Evolutionary conservation across 2,113 vertebrate species (phyloP).

Genomic region (Neolamprologus sp.): DNA sequence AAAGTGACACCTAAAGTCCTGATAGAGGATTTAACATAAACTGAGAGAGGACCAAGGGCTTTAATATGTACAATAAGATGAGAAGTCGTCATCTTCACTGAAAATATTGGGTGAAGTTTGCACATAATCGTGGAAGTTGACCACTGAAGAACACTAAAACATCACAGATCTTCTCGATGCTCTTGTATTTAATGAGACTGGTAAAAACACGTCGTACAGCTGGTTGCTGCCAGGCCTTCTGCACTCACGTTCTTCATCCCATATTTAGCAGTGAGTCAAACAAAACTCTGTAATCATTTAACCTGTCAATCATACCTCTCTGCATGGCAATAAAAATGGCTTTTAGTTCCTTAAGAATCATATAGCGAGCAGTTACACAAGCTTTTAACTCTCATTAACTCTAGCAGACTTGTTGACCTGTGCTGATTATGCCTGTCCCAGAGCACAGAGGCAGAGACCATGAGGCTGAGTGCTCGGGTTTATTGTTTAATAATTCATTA

Average conservation of each 20-base stretch:
- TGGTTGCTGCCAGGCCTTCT: background rate
- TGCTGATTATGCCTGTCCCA: background rate
- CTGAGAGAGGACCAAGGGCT: fast-evolving
- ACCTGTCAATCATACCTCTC: background rate
- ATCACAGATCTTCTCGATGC: background rate
- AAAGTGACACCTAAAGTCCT: background rate
- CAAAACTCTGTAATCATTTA: background rate
- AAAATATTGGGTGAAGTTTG: background rate
- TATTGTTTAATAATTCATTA: background rate
- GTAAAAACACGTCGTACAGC: background rate
- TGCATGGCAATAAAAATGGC: background rate
- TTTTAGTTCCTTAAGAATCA: background rate
- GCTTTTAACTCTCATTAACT: background rate
- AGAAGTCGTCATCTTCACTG: background rate
- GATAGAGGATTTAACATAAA: background rate
- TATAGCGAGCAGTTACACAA: background rate
- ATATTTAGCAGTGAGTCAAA: background rate
- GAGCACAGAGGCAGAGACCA: background rate
- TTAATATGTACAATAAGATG: background rate
- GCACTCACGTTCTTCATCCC: background rate
- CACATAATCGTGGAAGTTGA: background rate
- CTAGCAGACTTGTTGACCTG: background rate
- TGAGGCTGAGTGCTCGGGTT: background rate
- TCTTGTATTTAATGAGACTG: background rate
- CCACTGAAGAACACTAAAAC: background rate